These are phyloP conservation scores for Idaea dimidiata DNA, from an alignment of 2,888 invertebrate genomes.

Conservation along the genomic window DNA sequence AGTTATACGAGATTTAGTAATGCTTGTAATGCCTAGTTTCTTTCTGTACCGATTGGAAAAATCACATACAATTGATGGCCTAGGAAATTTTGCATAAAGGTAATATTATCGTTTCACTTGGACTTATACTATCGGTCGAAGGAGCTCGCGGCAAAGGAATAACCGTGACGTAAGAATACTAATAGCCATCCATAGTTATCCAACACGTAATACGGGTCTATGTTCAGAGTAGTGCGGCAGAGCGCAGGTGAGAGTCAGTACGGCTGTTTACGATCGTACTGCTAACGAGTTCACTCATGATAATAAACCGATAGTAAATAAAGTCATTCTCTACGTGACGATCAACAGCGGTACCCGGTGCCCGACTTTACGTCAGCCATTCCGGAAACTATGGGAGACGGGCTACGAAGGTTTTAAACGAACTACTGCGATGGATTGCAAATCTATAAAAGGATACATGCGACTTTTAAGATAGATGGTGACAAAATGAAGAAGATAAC, in stretches of 20 bases:
- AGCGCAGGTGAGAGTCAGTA: constrained; percentile 44
- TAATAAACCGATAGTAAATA: constrained; percentile 58
- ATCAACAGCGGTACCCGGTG: constrained; percentile 23
- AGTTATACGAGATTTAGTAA: no score
- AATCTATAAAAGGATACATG: neutral
- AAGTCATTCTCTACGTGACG: constrained; percentile 47
- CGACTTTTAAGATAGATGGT: neutral
- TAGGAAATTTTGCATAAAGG: no score
- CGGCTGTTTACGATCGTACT: constrained; percentile 50
- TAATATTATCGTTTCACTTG: no score
- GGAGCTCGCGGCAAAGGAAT: no score
- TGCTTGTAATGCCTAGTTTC: no score
- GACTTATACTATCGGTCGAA: no score
- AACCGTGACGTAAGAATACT: neutral
- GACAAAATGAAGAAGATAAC: no score
- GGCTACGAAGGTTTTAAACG: neutral
- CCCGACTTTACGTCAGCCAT: constrained; percentile 7
- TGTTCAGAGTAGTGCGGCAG: neutral
- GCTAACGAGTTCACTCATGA: constrained; percentile 60
- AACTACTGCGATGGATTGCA: neutral
- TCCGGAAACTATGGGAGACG: neutral
- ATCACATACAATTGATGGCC: no score
- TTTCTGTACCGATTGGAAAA: no score
- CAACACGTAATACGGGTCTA: neutral
- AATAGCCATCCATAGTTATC: neutral